These are phyloP conservation scores for Philereme transversata DNA, from an alignment of 2,888 invertebrate genomes.

Conservation along the genomic window DNA sequence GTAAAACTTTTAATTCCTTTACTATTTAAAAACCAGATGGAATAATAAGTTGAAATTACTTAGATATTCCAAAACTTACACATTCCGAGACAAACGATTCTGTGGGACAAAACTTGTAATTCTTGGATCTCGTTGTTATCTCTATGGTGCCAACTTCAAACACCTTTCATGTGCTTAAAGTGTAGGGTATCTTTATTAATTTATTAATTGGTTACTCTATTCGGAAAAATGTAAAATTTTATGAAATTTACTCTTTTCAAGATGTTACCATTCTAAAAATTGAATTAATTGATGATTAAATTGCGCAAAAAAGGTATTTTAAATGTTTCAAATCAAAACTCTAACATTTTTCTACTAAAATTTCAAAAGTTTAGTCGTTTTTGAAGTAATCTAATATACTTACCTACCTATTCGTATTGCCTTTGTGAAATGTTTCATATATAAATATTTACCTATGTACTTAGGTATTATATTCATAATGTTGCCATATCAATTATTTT, in stretches of 20 bases:
- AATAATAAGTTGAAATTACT: no score
- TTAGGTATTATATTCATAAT: slow-evolving; percentile 61
- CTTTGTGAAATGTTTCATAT: slow-evolving; percentile 53
- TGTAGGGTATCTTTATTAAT: no score
- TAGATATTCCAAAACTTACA: slow-evolving; percentile 23
- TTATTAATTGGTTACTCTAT: no score
- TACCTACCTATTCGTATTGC: slow-evolving; percentile 53
- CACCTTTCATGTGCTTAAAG: no score
- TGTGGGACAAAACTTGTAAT: neutral
- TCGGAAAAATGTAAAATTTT: no score
- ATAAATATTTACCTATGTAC: slow-evolving; percentile 38
- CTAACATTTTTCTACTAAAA: slow-evolving; percentile 49
- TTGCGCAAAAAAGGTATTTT: slow-evolving; percentile 21
- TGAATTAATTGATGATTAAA: neutral
- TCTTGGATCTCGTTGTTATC: slow-evolving; percentile 10
- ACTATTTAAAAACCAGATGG: no score
- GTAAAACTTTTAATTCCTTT: no score
- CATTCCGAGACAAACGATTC: slow-evolving; percentile 21
- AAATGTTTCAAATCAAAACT: slow-evolving; percentile 34
- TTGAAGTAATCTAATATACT: slow-evolving; percentile 52
- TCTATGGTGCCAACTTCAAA: slow-evolving; percentile 23
- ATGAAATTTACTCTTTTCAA: no score
- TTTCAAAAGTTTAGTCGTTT: slow-evolving; percentile 58
- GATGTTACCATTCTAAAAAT: slow-evolving; percentile 3
- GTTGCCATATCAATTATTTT: slow-evolving; percentile 80